Percentiles rank a stretch among this genome's conserved stretches.
phyloP scores from a whole-genome alignment of 92 coral and sea anemone species.

The Zoanthus sociatus region DNA sequence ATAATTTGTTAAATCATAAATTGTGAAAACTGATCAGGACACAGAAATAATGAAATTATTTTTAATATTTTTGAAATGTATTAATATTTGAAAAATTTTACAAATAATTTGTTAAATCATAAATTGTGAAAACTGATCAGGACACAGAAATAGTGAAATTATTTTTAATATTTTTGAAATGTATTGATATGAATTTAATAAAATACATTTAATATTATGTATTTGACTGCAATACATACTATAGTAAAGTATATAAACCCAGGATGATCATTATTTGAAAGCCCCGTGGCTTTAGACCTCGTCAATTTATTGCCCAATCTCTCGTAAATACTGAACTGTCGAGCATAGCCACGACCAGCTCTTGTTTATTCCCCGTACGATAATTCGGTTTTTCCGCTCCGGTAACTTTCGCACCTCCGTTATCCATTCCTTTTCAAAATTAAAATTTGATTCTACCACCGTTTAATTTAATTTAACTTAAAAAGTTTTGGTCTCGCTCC shows the following conservation, averaged over 20 bases:
- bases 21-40: no score
- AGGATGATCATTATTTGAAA: background rate
- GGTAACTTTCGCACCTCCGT: slow-evolving; percentile 5
- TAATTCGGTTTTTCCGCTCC: slow-evolving; percentile 30
- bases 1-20: no score
- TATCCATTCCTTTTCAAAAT: slow-evolving; percentile 27
- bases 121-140: background rate
- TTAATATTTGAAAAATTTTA: background rate
- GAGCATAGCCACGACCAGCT: slow-evolving; percentile 32
- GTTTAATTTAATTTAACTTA: background rate
- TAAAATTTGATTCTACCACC: slow-evolving; percentile 12
- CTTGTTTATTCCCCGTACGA: slow-evolving; percentile 29
- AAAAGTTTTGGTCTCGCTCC: slow-evolving; percentile 18
- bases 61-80: no score
- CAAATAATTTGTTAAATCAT: background rate
- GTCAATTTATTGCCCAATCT: slow-evolving; percentile 14
- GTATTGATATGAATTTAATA: no score
- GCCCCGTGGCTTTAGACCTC: background rate
- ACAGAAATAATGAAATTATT: no score
- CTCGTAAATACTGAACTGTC: slow-evolving; percentile 19
- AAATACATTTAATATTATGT: no score
- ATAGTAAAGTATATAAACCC: no score
- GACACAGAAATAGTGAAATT: background rate
- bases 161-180: background rate
- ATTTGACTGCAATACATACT: no score